A percentile compares a stretch with the other conserved stretches of the same genome.
These are phyloP conservation scores for Aurelia aurita complex sp. Pacific DNA, from an alignment of 30 jellyfish, hydroid and myxozoan genomes.

Conservation along the genomic window DNA sequence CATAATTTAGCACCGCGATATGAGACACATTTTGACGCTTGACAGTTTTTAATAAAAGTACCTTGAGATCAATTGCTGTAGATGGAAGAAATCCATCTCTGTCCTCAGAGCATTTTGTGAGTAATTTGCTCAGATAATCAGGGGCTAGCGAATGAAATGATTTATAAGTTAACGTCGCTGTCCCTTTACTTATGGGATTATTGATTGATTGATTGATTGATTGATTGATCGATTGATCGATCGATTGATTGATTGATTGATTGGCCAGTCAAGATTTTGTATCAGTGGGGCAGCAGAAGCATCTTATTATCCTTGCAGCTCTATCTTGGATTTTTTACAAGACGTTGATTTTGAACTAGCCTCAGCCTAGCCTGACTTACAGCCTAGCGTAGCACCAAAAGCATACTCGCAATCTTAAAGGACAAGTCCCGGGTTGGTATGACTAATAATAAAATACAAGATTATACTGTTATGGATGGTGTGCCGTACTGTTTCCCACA, in stretches of 20 bases:
- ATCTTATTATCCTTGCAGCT: conserved; percentile 27
- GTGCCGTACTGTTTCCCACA: no score
- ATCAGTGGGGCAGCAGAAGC: not conserved
- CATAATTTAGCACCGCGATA: no score
- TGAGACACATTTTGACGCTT: conserved; percentile 20
- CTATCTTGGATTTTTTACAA: conserved; percentile 23
- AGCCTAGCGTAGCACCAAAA: not conserved
- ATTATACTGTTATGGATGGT: no score
- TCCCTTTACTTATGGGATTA: not conserved
- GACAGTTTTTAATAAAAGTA: not conserved
- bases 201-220: not conserved
- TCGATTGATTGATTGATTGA: not conserved
- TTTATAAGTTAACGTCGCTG: conserved; percentile 5
- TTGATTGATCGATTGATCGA: not conserved
- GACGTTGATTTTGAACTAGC: not conserved
- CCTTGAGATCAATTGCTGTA: conserved; percentile 10
- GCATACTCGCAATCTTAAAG: not conserved
- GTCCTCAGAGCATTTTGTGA: not conserved
- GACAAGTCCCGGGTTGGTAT: not conserved
- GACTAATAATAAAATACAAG: no score
- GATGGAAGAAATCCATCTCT: not conserved
- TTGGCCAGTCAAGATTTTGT: not conserved
- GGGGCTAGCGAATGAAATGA: conserved; percentile 19
- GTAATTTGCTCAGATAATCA: not conserved
- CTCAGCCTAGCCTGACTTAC: conserved; percentile 1